These are phyloP conservation scores for Paraplagusia blochii DNA, from an alignment of 2,113 vertebrate genomes.

Conservation along the genomic window DNA sequence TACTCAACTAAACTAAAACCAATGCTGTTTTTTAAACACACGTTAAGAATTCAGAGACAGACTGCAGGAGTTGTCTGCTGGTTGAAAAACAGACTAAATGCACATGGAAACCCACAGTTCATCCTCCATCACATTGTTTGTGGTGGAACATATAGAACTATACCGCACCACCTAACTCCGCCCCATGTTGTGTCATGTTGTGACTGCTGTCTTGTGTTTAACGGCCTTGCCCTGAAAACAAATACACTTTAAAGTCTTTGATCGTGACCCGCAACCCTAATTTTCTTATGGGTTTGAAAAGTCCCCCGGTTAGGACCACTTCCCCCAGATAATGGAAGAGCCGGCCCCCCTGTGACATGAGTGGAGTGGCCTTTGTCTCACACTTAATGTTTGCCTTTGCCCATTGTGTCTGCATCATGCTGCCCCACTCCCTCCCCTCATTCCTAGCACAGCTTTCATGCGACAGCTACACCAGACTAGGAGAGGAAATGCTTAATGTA, in stretches of 20 bases:
- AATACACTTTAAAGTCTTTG: conserved; percentile 45
- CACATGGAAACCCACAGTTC: conserved; percentile 6
- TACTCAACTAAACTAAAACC: no score
- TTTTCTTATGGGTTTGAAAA: conserved; percentile 64
- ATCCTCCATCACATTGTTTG: conserved; percentile 14
- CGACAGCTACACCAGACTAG: conserved; percentile 31
- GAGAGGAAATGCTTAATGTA: conserved; percentile 78
- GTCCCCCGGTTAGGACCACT: conserved; percentile 68
- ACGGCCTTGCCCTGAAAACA: conserved; percentile 42
- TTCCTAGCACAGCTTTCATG: conserved; percentile 39
- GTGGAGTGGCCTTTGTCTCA: conserved; percentile 78
- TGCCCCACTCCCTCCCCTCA: conserved; percentile 37
- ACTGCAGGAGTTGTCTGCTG: no score
- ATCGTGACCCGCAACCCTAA: conserved; percentile 61
- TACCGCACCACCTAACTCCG: conserved; percentile 17
- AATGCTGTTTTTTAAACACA: no score
- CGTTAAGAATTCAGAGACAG: no score
- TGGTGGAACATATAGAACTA: conserved; percentile 28
- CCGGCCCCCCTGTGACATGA: conserved; percentile 69
- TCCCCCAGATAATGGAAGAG: conserved; percentile 72
- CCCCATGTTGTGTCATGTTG: conserved; percentile 45
- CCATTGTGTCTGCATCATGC: conserved; percentile 76
- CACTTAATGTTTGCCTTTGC: conserved; percentile 84
- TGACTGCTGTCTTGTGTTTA: conserved; percentile 45
- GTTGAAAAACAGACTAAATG: not conserved